Base-by-base conservation (phyloP, 2,113 vertebrate species). In the Oryzias melastigma region DNA sequence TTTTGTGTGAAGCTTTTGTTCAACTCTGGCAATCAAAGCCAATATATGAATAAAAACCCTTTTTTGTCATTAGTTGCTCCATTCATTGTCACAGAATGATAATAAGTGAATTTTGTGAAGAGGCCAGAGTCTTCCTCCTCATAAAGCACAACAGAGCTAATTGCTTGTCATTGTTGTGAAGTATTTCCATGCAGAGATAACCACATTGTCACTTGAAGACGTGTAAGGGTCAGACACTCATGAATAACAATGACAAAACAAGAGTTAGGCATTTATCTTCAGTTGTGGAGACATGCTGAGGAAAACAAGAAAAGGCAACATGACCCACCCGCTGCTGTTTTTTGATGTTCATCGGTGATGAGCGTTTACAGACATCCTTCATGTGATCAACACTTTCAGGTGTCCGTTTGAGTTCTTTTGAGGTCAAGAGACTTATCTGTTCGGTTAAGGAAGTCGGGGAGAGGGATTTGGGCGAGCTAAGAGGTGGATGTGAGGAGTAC, bases 301-400 rank as follows among this genome's bases (percentile, higher is more conserved):
- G 15, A 47, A 47, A 47, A 4, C 5, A 27, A 14, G 16, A 6
- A 3, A 16, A 42, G 25, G 19, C 20, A 16, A 29, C 18, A 29
- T 7, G 54, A 87, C 92, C 92, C 73, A 97, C 96, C 95, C 92
- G 91, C 85, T 92, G 81, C 87, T 92, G 81, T 87, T 89, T 90
- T 66, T 91, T 80, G 85, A 92, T 93, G 73, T 83, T 93, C 82
- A 90, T 76, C 82, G 91, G 86, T 73, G 85, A 73, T 73, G 75
- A 46, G 72, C 90, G 71, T 77, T 93, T 91, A 82, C 86, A 93
- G 84, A 91, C 90, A 80, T 90, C 83, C 87, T 92, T 95, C 50
- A 88, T 83, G 73, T 90, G 59, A 59, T 93, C 93, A 80, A 90
- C 89, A 72, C 89, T 83, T 87, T 89, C 86, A 60, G 90, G 85